phyloP scores from a whole-genome alignment of 2,113 vertebrate genomes.

The Turnix velox region DNA sequence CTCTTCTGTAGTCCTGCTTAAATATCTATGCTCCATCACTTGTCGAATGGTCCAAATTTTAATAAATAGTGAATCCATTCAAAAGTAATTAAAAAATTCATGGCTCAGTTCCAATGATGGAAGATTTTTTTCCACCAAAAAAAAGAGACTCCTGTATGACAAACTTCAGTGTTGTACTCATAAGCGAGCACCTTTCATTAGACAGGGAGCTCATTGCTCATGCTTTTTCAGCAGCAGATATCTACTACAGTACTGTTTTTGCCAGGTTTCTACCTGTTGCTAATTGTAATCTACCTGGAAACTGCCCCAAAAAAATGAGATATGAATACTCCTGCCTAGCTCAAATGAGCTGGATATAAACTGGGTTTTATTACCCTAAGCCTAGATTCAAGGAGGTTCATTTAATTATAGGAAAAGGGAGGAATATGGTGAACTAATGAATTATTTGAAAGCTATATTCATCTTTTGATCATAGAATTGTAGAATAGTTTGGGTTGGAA shows the following conservation, averaged over 20 bases:
- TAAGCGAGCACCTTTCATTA: neutral
- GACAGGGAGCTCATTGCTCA: neutral
- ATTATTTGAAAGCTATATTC: neutral
- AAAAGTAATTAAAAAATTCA: neutral
- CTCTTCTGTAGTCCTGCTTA: neutral
- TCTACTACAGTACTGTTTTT: neutral
- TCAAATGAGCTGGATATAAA: neutral
- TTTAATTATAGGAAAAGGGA: neutral
- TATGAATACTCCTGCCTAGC: neutral
- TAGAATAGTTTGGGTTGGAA: too few species aligned
- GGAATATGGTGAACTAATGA: neutral
- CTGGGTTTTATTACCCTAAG: neutral
- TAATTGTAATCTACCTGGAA: neutral
- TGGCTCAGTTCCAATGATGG: accelerated
- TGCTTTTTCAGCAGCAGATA: neutral
- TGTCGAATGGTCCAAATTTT: too few species aligned
- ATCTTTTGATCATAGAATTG: neutral
- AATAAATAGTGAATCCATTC: neutral
- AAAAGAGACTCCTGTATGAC: neutral
- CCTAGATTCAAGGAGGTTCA: neutral
- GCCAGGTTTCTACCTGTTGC: neutral
- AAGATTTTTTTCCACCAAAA: neutral
- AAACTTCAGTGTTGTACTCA: accelerated
- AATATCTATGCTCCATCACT: neutral
- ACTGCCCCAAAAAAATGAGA: neutral